Evolutionary conservation across 2,797 vertebrate species (phyloP).

Genomic region (Gymnoscopelus braueri): DNA sequence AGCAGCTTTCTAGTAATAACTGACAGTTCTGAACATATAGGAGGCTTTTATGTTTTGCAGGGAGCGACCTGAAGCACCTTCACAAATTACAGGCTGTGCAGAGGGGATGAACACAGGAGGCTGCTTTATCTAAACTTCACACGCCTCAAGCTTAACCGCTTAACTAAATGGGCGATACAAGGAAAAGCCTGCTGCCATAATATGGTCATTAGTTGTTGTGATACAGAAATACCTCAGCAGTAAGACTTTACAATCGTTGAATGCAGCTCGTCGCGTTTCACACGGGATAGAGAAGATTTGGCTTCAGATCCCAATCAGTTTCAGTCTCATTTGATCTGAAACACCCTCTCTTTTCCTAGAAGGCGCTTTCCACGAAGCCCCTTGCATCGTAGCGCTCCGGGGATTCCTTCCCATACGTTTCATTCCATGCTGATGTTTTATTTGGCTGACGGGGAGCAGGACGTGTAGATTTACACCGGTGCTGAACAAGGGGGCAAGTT

Average conservation of each 20-base stretch:
- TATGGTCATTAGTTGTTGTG: conserved; percentile 10
- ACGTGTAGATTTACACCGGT: conserved; percentile 69
- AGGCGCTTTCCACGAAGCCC: conserved; percentile 13
- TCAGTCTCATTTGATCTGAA: conserved; percentile 26
- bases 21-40: conserved; percentile 67
- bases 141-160: conserved; percentile 32
- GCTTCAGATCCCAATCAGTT: not conserved
- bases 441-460: conserved; percentile 67
- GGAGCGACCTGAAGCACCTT: conserved; percentile 33
- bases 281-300: not conserved
- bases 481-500: conserved; percentile 59
- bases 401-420: conserved; percentile 64
- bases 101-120: conserved; percentile 29
- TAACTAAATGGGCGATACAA: conserved; percentile 16
- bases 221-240: not conserved
- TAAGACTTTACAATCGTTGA: not conserved
- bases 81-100: conserved; percentile 41
- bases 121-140: conserved; percentile 39
- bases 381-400: conserved; percentile 35
- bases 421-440: conserved; percentile 58
- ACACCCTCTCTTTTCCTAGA: conserved; percentile 20
- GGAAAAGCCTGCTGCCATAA: conserved; percentile 6
- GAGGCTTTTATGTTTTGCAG: conserved; percentile 57
- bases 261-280: not conserved
- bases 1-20: conserved; percentile 72